Base-by-base conservation (phyloP, 2,797 vertebrate species). In the Prionace glauca region DNA sequence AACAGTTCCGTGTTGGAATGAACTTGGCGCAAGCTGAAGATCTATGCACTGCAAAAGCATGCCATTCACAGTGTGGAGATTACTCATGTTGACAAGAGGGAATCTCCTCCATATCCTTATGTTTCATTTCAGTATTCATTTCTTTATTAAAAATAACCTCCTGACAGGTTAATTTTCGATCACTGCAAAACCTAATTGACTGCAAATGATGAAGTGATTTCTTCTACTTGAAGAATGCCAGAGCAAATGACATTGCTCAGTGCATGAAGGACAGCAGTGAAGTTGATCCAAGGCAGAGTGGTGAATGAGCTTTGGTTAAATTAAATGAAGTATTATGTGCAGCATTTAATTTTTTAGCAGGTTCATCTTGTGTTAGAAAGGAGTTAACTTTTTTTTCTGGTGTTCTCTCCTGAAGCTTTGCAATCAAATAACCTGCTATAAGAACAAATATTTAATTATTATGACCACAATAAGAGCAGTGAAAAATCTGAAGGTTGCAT, bases 1-100 rank as follows among this genome's bases (percentile, higher is more conserved):
- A 77, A 95, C 41, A 95, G 93, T 74, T 95, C 71, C 56, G 69
- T 74, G 45, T 95, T 77, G 93, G 93, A 95, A 95, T 77, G 93
- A 50, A 71, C 32, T 95, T 77, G 93, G 71, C 71, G 3, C 45
- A 74, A 77, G 14, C 26, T 95, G 16, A 95, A 29, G 93, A 95
- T 95, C 74, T 71, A 95, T 32, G 14, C 71, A 74, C 56, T 74
- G 88, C 88, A n/a, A 91, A 65, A 91, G 56, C 88, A 32, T n/a
- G 69, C 71, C 93, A 95, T 71, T 95, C 71, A 56, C 11, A n/a
- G 5, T 74, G 93, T 3, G 1, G 45, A 94, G 92, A 94, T 94
- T 72, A 94, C 36, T 72, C 92, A 94, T 24, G 1, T 10, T 94
- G 65, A 95, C 50, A 56, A n/a, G 71, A 7, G 24, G 29, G 45